Conservation (phyloP, 2,113 vertebrate species). For the Sialia sialis region DNA sequence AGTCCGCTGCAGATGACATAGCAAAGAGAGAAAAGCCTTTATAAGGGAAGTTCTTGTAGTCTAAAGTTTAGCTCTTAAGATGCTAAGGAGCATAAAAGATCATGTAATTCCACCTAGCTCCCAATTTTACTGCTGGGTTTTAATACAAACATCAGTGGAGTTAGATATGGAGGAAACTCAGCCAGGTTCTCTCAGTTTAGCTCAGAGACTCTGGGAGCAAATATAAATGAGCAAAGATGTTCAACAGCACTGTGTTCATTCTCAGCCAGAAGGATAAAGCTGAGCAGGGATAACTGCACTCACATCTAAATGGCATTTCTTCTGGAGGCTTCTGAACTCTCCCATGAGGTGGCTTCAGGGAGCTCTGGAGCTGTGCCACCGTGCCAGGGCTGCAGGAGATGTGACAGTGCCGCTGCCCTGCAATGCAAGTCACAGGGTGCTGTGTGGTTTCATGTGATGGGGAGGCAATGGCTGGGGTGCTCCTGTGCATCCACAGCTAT, state of each 20-base stretch:
- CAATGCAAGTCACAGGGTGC: not conserved
- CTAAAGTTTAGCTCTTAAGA: not conserved
- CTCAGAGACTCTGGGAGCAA: not conserved
- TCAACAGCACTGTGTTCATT: not conserved
- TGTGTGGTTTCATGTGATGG: rapidly evolving
- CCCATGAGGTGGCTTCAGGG: not conserved
- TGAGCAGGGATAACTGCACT: not conserved
- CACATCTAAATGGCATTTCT: not conserved
- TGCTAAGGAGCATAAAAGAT: not conserved
- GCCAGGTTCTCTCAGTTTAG: not conserved
- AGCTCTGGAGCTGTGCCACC: not conserved
- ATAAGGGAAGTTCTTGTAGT: not conserved
- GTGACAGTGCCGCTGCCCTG: rapidly evolving
- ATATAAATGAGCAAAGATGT: rapidly evolving
- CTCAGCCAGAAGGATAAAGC: not conserved
- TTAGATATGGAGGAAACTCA: not conserved
- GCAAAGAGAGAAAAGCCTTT: not conserved
- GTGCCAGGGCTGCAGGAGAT: rapidly evolving
- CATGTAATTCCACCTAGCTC: not conserved
- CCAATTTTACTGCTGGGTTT: not conserved
- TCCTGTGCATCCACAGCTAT: not conserved
- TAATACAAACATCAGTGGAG: not conserved
- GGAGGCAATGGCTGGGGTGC: not conserved
- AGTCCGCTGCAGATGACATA: not conserved
- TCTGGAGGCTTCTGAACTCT: not conserved